Conservation (phyloP, 2,797 vertebrate genomes). For the Diplodus puntazzo region DNA sequence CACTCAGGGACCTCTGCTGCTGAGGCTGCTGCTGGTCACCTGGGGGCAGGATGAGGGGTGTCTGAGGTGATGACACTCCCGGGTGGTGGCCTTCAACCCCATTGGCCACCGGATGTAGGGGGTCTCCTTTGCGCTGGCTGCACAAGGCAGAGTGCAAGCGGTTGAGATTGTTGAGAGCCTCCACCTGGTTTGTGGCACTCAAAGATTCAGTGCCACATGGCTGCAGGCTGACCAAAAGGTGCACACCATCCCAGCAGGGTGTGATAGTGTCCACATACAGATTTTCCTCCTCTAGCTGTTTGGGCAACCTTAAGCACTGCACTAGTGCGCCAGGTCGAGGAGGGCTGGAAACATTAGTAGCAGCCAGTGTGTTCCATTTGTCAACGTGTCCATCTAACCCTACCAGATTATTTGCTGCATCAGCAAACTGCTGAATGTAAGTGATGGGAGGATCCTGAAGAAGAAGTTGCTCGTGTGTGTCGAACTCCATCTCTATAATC, state of each 20-base stretch:
- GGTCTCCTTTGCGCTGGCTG: slow-evolving; percentile 92
- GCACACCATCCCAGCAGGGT: slow-evolving; percentile 97
- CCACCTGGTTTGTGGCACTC: slow-evolving; percentile 98
- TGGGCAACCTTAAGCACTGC: slow-evolving; percentile 95
- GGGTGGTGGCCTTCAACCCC: slow-evolving; percentile 89
- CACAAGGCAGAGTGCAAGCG: slow-evolving; percentile 98
- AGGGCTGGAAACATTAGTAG: slow-evolving; percentile 53
- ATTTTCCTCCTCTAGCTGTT: slow-evolving; percentile 96
- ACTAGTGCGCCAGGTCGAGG: slow-evolving; percentile 96
- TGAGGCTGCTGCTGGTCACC: slow-evolving; percentile 71
- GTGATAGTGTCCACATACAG: slow-evolving; percentile 97
- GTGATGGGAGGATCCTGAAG: slow-evolving; percentile 98
- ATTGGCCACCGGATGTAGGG: slow-evolving; percentile 79
- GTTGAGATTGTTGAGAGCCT: slow-evolving; percentile 99
- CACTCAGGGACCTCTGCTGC: slow-evolving; percentile 81
- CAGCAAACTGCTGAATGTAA: slow-evolving; percentile 98
- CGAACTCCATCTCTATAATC: slow-evolving; percentile 99
- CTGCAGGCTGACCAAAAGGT: slow-evolving; percentile 94
- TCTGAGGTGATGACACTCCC: slow-evolving; percentile 88
- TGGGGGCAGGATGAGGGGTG: slow-evolving; percentile 86
- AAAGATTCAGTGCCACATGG: slow-evolving; percentile 92
- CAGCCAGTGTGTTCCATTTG: slow-evolving; percentile 94
- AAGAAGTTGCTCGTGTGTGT: slow-evolving; percentile 96
- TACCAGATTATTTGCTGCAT: slow-evolving; percentile 91
- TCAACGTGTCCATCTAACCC: slow-evolving; percentile 92